Evolutionary conservation across 1,140 invertebrate genomes (phyloP).

Genomic region (Papilio helenus): DNA sequence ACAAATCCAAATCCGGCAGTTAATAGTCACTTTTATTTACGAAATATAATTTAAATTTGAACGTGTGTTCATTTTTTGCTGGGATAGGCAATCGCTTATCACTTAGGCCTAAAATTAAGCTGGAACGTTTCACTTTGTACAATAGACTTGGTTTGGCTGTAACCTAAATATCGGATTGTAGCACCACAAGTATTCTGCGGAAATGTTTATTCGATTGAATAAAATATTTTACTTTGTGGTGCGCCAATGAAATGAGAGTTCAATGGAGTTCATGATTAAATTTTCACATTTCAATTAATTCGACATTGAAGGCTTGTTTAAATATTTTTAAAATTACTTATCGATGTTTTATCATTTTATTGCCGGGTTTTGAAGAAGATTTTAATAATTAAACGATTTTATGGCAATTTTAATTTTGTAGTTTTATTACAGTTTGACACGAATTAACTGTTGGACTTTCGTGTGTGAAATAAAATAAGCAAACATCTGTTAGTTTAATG

Average conservation of each 20-base stretch:
- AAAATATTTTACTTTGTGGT: conserved; percentile 53
- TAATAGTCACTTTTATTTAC: background rate
- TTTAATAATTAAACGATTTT: background rate
- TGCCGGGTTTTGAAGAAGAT: background rate
- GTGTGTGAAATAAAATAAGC: too few relatives aligned
- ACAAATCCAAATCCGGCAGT: too few relatives aligned
- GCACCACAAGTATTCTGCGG: conserved; percentile 64
- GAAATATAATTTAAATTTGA: background rate
- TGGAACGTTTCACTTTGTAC: conserved; percentile 79
- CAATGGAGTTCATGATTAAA: conserved; percentile 28
- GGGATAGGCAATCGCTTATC: conserved; percentile 36
- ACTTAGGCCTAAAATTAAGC: conserved; percentile 56
- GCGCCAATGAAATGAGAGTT: conserved; percentile 22
- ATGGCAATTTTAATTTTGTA: background rate
- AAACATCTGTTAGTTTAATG: too few relatives aligned
- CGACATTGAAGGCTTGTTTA: background rate
- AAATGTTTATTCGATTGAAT: conserved; percentile 70
- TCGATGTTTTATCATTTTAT: background rate
- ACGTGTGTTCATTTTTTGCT: background rate
- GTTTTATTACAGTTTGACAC: background rate
- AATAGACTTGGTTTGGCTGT: conserved; percentile 79
- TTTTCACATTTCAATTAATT: conserved; percentile 34
- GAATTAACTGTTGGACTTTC: too few relatives aligned
- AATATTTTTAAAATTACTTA: conserved; percentile 14
- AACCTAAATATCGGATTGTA: conserved; percentile 81